Base-by-base conservation (phyloP, 2,113 vertebrate species). In the Guaruba guarouba region DNA sequence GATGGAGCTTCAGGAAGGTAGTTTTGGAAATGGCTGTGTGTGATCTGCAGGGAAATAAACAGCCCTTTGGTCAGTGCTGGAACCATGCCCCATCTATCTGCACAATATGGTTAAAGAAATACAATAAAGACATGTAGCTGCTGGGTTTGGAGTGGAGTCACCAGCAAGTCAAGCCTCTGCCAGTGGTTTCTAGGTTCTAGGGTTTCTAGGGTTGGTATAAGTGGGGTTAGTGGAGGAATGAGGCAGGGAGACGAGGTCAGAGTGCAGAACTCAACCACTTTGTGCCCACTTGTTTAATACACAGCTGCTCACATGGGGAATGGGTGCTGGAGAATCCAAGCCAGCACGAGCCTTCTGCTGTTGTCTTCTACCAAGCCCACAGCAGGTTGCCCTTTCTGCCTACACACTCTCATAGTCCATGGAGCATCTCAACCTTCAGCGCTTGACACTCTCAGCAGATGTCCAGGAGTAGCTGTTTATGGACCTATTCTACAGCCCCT, bases 371-470 rank as follows among this genome's bases (percentile, higher is more conserved):
- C 20, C 28, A 16, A 78, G 31, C 22, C 31, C 0, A 9, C 31
- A 82, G 51, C 44, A 23, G 63, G 27, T 24, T 51, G 28, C 19
- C 57, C 22, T 13, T 22, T 25, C 44, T 78, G 59, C 73, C 29
- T 16, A 2, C 2, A 2, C 8, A 1, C 46, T 62, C 24, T 7
- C 16, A 25, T 31, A 3, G 12, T 41, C 71, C 1, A 0, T 31
- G 39, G 51, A 73, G 44, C 44, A 31, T 11, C 57, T 27, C 13
- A 25, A 33, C 63, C 57, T 66, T 59, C 49, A 27, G 57, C 9
- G 4, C 28, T 29, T 24, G 5, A 11, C 4, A 17, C 0, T 5
- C 18, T 49, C 31, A n/a, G 59, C 33, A 67, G 63, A 39, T 68
- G 41, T 43, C 15, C 48, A 55, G 41, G 22, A 79, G 48, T 27